These are phyloP conservation scores for Phasianus colchicus DNA, from an alignment of 2,113 vertebrate species.

Conservation along the genomic window DNA sequence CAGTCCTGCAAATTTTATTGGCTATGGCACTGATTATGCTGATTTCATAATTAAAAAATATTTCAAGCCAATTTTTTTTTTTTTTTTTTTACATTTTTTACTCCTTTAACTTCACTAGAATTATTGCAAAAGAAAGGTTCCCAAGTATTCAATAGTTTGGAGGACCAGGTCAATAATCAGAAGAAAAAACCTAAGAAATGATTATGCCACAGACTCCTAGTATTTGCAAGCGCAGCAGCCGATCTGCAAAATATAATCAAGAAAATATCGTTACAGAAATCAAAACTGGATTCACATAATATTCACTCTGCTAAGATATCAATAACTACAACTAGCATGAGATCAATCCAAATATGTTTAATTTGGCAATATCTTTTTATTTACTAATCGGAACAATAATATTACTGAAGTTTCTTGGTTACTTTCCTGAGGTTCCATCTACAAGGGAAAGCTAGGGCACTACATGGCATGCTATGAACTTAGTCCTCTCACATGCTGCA, in stretches of 20 bases:
- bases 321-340: not conserved
- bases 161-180: not conserved
- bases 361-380: not conserved
- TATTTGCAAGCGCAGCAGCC: not conserved
- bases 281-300: not conserved
- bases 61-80: not conserved
- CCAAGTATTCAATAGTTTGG: not conserved
- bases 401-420: not conserved
- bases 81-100: not conserved
- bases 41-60: not conserved
- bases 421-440: not conserved
- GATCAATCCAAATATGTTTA: not conserved
- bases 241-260: not conserved
- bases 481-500: not conserved
- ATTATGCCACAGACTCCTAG: not conserved
- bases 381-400: not conserved
- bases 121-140: not conserved
- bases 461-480: not conserved
- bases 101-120: not conserved
- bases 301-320: not conserved
- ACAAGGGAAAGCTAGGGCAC: rapidly evolving
- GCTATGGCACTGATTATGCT: not conserved
- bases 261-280: not conserved
- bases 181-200: not conserved
- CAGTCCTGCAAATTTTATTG: not conserved